Evolutionary conservation across 2,888 invertebrate species (phyloP), one percentile per base, ranked within the genome.

Genomic region (Aproaerema taeniolella): DNA sequence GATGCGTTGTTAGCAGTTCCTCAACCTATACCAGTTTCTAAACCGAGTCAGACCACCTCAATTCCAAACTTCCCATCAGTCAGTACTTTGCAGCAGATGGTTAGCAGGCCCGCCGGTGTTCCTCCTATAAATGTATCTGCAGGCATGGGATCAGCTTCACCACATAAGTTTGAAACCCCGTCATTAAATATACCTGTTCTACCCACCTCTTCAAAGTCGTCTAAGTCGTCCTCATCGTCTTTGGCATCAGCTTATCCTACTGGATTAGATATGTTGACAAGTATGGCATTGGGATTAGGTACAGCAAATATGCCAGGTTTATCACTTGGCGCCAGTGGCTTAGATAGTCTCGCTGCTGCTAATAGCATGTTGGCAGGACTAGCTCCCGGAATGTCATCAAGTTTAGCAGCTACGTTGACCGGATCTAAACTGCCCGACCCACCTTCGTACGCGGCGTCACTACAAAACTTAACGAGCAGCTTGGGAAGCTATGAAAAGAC

Each of bases 181-280:
- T 85, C 89, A 35, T 73, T 87, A 8, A 87, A 90, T 40, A 90
- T 90, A 49, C 90, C 90, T 2, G 88, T 90, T 25, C 72, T 90
- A 37, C 85, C 89, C 0, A 83, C 88, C 33, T 89, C 90, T 6
- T 88, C 89, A 25, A 88, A 90, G 47, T 86, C 89, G 4, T 89
- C 89, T 1, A 89, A 89, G 49, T 87, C 89, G 1, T 83, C 82
- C 1, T 74, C 88, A 0, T 74, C 88, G 12, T 82, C 89, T 2
- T 77, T 89, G 1, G 74, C 88, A 1, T 83, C 89, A 2, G 77
- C 67, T 7, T 85, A 83, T 53, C 85, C 86, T 2, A 75, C 83
- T 8, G 87, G 87, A 2, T 61, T 87, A 42, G 87, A 87, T 50
- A 87, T 87, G 82, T 60, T 87, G 38, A 87, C 87, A 1, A 86